phyloP scores from a whole-genome alignment of 2,888 invertebrate genomes.

The Eristalinus aeneus region DNA sequence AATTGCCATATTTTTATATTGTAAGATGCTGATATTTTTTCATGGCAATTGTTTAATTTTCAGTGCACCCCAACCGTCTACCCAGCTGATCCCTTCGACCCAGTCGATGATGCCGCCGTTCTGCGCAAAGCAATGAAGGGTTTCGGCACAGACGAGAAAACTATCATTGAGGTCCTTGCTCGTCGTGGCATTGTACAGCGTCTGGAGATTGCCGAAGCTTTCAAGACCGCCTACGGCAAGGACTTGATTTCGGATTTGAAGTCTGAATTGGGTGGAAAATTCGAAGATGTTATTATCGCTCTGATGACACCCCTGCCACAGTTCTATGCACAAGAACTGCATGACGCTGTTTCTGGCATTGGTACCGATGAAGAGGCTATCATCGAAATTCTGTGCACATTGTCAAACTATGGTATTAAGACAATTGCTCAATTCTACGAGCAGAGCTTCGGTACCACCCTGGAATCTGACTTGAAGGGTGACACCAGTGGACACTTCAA shows the following conservation, averaged over 20 bases:
- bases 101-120: conserved; percentile 90
- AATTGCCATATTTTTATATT: background rate
- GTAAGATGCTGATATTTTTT: background rate
- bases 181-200: conserved; percentile 94
- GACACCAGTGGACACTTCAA: conserved; percentile 98
- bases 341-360: conserved; percentile 91
- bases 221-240: conserved; percentile 95
- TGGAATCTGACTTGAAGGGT: conserved; percentile 93
- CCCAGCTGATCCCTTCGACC: conserved; percentile 92
- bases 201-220: conserved; percentile 93
- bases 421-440: conserved; percentile 93
- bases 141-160: conserved; percentile 94
- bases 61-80: conserved; percentile 94
- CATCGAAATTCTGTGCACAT: conserved; percentile 95
- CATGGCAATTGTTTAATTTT: background rate
- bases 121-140: conserved; percentile 96
- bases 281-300: conserved; percentile 94
- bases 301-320: conserved; percentile 94
- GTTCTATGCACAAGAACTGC: conserved; percentile 94
- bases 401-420: conserved; percentile 93
- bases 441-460: conserved; percentile 89
- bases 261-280: conserved; percentile 93
- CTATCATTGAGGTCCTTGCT: conserved; percentile 94
- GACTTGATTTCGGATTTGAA: conserved; percentile 91
- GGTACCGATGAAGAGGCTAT: conserved; percentile 96